A percentile compares a stretch with the other conserved stretches of the same genome.
Evolutionary conservation across 2,113 vertebrate genomes (phyloP).

Genomic region (Trogon melanurus): DNA sequence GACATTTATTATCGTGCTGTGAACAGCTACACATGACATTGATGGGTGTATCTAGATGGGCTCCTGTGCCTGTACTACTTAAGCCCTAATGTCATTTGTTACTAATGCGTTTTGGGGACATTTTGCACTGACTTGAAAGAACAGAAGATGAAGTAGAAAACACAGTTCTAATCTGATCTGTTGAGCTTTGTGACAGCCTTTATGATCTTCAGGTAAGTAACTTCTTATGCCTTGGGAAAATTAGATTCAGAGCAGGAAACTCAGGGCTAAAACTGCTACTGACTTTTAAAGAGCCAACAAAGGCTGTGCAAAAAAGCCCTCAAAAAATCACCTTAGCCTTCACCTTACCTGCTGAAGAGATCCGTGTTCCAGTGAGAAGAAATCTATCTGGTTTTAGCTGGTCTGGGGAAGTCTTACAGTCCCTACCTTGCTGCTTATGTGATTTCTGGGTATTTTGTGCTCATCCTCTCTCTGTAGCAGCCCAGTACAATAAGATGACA

Average conservation of each 20-base stretch:
- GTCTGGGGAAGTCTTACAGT: background rate
- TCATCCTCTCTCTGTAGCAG: background rate
- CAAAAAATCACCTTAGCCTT: background rate
- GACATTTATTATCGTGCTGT: background rate
- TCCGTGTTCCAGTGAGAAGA: background rate
- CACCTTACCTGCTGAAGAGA: background rate
- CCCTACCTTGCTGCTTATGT: background rate
- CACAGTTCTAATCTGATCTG: background rate
- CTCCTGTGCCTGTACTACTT: background rate
- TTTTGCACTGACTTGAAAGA: constrained; percentile 18
- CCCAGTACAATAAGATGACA: background rate
- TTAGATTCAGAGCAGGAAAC: background rate
- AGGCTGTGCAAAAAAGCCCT: background rate
- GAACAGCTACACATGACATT: background rate
- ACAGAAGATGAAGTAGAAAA: constrained; percentile 13
- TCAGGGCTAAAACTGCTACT: background rate
- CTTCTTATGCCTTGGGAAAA: constrained; percentile 11
- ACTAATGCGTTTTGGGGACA: background rate
- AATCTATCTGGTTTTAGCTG: background rate
- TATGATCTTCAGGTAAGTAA: constrained; percentile 23
- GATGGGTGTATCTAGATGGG: background rate
- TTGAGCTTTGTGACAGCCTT: background rate
- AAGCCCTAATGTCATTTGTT: background rate
- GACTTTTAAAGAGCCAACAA: background rate
- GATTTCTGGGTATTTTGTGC: background rate